phyloP scores from a whole-genome alignment of 2,113 vertebrate species.

The Quiscalus mexicanus region DNA sequence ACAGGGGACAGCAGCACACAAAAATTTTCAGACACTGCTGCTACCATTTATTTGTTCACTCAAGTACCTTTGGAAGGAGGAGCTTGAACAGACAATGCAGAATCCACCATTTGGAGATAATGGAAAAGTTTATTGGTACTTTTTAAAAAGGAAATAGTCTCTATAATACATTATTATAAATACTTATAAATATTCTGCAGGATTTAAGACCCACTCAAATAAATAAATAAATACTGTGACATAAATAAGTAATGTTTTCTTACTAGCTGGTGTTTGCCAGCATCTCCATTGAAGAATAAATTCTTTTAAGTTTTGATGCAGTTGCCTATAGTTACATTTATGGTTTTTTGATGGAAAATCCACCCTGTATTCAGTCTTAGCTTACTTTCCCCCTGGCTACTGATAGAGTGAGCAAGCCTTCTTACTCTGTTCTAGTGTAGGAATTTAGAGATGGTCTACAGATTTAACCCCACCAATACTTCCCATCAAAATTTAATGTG shows the following conservation, averaged over 20 bases:
- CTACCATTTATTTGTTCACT: background rate
- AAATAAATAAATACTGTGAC: conserved; percentile 93
- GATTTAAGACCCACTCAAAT: conserved; percentile 78
- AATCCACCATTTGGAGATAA: conserved; percentile 12
- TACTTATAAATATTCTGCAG: conserved; percentile 87
- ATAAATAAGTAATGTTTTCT: conserved; percentile 47
- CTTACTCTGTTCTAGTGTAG: background rate
- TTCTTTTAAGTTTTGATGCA: background rate
- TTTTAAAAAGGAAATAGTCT: conserved; percentile 29
- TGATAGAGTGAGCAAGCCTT: background rate
- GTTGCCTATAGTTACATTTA: background rate
- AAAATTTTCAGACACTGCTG: background rate
- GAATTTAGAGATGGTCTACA: background rate
- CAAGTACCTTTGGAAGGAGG: background rate
- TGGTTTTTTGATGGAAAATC: background rate
- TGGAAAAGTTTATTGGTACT: conserved; percentile 70
- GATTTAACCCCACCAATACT: background rate
- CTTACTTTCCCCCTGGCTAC: background rate
- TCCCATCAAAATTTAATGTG: background rate
- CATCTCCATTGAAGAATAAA: conserved; percentile 48
- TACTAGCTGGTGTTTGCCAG: conserved; percentile 69
- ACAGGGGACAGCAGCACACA: background rate
- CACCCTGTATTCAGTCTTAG: background rate
- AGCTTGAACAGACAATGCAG: background rate
- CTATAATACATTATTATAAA: conserved; percentile 79